Percentiles rank a stretch among this genome's conserved stretches.
phyloP scores from a whole-genome alignment of 2,888 invertebrate genomes.

The Synergus umbraculus region DNA sequence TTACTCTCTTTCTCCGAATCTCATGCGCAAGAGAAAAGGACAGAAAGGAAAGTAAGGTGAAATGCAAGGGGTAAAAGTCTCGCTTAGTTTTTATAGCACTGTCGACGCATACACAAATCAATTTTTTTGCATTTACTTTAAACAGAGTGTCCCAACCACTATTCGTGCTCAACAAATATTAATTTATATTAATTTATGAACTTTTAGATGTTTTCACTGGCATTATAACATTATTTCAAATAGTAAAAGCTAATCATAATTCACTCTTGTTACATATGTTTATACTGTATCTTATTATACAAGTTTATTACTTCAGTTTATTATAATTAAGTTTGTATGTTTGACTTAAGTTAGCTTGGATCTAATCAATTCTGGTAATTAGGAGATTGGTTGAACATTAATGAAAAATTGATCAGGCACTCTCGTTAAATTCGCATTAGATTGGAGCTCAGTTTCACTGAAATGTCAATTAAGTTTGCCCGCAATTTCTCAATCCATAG shows the following conservation, averaged over 20 bases:
- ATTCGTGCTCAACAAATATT: slow-evolving; percentile 10
- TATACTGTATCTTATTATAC: not conserved
- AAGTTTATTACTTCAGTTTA: not conserved
- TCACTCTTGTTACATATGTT: not conserved
- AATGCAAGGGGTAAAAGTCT: not conserved
- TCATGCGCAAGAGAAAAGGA: slow-evolving; percentile 21
- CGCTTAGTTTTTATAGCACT: slow-evolving; percentile 28
- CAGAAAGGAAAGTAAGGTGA: not conserved
- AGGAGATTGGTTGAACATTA: slow-evolving; percentile 12
- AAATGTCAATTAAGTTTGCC: slow-evolving; percentile 11
- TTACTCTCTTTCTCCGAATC: not conserved
- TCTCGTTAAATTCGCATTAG: not conserved
- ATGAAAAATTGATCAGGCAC: not conserved
- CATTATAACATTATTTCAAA: no score
- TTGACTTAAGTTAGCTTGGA: slow-evolving; percentile 5
- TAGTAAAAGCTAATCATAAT: no score
- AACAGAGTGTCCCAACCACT: slow-evolving; percentile 46
- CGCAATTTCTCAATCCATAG: slow-evolving; percentile 4
- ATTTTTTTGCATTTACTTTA: slow-evolving; percentile 42
- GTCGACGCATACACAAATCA: slow-evolving; percentile 45
- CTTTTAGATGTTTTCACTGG: not conserved
- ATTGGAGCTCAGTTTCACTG: not conserved
- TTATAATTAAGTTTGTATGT: slow-evolving; percentile 4
- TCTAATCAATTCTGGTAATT: slow-evolving; percentile 21
- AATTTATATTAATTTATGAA: slow-evolving; percentile 39